Percentiles rank a stretch among this genome's conserved stretches.
Evolutionary conservation across 37 sponge, comb jelly and placozoan genomes (phyloP).

Genomic region (Geodia barretti): DNA sequence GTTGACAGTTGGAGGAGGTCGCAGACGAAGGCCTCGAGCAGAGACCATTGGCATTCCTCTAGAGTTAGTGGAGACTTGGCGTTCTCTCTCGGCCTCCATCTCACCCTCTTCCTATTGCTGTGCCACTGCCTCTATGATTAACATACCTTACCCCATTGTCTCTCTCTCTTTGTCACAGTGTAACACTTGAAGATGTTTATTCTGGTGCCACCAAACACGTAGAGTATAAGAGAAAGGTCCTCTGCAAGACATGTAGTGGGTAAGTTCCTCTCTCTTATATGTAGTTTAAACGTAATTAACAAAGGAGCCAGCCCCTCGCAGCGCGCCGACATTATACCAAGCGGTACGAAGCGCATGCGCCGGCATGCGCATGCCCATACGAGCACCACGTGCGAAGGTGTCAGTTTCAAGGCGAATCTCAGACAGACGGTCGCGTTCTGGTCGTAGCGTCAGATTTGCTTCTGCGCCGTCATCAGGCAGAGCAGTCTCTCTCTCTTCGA

Average conservation of each 20-base stretch:
- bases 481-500: too few relatives aligned
- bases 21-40: constrained; percentile 44
- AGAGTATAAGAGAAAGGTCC: constrained; percentile 74
- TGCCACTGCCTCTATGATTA: too few relatives aligned
- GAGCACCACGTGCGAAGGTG: too few relatives aligned
- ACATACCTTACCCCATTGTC: background rate
- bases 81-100: background rate
- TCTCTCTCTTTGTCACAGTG: constrained; percentile 41
- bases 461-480: too few relatives aligned
- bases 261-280: constrained; percentile 13
- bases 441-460: background rate
- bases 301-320: too few relatives aligned
- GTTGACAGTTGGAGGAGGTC: constrained; percentile 52
- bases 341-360: too few relatives aligned
- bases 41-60: constrained; percentile 73
- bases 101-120: background rate
- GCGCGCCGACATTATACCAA: too few relatives aligned
- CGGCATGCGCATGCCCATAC: too few relatives aligned
- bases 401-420: too few relatives aligned
- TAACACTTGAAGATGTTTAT: constrained; percentile 81
- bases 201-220: constrained; percentile 64
- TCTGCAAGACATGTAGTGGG: constrained; percentile 78
- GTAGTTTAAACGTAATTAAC: too few relatives aligned
- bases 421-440: too few relatives aligned
- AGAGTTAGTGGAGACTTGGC: constrained; percentile 53